These are phyloP conservation scores for Chaenocephalus aceratus DNA, from an alignment of 2,113 vertebrate species.

Conservation along the genomic window DNA sequence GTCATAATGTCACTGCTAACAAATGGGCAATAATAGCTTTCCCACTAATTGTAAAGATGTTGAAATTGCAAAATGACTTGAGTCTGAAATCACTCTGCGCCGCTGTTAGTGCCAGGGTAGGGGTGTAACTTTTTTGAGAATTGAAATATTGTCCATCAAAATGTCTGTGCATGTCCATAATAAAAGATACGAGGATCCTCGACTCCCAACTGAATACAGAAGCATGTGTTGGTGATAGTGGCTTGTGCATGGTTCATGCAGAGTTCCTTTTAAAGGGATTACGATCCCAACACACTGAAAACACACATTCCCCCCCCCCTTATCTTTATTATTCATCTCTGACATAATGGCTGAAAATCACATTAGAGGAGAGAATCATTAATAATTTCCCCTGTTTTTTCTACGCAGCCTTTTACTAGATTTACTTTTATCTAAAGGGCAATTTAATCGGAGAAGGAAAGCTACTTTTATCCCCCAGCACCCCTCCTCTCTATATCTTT, in stretches of 20 bases:
- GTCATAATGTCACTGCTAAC: not conserved
- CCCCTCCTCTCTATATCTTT: conserved; percentile 33
- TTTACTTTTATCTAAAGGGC: conserved; percentile 74
- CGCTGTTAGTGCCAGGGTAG: not conserved
- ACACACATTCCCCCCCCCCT: conserved; percentile 8
- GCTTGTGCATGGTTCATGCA: conserved; percentile 37
- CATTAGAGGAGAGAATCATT: conserved; percentile 58
- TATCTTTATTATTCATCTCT: conserved; percentile 57
- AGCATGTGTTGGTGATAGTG: conserved; percentile 9
- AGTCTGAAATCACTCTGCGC: not conserved
- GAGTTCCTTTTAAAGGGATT: conserved; percentile 47
- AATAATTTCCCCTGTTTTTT: conserved; percentile 31
- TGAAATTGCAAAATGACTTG: not conserved
- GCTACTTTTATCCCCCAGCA: conserved; percentile 58
- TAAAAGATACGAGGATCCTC: not conserved
- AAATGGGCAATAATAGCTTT: not conserved
- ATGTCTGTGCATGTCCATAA: not conserved
- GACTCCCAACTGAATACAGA: conserved; percentile 4
- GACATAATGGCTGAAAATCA: conserved; percentile 61
- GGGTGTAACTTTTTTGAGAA: not conserved
- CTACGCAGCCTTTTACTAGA: conserved; percentile 52
- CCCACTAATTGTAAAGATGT: not conserved
- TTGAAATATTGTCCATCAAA: conserved; percentile 2
- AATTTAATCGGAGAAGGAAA: conserved; percentile 66
- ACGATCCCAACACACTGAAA: conserved; percentile 34